A percentile compares a stretch with the other conserved stretches of the same genome.
Conservation (phyloP, 2,113 vertebrate species). For the Pomatostomus ruficeps region DNA sequence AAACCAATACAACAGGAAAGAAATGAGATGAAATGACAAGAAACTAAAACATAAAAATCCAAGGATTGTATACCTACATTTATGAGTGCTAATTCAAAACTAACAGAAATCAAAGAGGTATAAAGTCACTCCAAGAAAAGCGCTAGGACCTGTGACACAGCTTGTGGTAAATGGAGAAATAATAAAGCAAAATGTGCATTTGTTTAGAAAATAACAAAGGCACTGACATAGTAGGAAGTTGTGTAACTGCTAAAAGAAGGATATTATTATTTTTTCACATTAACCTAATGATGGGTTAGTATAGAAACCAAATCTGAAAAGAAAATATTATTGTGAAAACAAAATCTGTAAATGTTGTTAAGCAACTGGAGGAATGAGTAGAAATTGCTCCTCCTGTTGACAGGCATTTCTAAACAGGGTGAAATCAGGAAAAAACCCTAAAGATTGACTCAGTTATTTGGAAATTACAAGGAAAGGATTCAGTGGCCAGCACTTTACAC, state of each 20-base stretch:
- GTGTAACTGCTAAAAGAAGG: neutral
- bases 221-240: neutral
- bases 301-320: neutral
- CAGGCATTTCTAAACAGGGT: neutral
- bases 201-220: constrained; percentile 9
- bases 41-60: neutral
- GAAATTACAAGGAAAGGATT: neutral
- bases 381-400: neutral
- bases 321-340: neutral
- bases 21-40: neutral
- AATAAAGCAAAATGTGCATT: neutral
- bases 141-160: neutral
- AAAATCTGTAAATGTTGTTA: neutral
- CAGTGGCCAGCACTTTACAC: neutral
- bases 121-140: neutral
- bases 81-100: neutral
- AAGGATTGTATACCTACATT: neutral
- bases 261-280: neutral
- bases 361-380: neutral
- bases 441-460: neutral
- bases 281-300: neutral
- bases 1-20: neutral
- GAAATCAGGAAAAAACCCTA: neutral
- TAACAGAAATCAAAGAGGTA: neutral
- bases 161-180: neutral